These are phyloP conservation scores for Synchiropus splendidus DNA, from an alignment of 2,113 vertebrate species.

Conservation along the genomic window DNA sequence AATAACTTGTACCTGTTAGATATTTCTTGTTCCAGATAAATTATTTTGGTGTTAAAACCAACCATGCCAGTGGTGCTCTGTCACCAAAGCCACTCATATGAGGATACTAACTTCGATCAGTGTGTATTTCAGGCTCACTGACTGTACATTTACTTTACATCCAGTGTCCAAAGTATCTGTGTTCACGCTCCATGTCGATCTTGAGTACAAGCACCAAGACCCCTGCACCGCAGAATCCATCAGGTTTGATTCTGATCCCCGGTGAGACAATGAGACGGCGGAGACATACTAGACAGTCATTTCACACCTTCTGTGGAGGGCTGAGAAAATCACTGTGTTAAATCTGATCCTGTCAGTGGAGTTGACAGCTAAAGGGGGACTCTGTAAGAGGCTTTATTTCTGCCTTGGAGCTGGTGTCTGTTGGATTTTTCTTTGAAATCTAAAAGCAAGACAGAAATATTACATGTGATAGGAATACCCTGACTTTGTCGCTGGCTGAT, in stretches of 20 bases:
- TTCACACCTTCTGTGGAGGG: conserved; percentile 33
- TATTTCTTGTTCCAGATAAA: too few species aligned
- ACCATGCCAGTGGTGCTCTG: too few species aligned
- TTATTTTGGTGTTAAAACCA: too few species aligned
- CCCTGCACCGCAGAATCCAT: conserved; percentile 34
- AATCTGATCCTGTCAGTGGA: conserved; percentile 48
- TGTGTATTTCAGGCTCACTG: too few species aligned
- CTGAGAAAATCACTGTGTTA: conserved; percentile 45
- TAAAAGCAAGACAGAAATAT: conserved; percentile 27
- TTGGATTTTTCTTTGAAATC: conserved; percentile 35
- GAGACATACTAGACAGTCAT: conserved; percentile 29
- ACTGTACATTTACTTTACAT: too few species aligned
- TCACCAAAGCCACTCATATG: too few species aligned
- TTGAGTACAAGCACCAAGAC: conserved; percentile 16
- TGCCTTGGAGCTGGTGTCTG: conserved; percentile 36
- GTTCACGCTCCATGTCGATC: conserved; percentile 1
- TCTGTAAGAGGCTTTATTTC: conserved; percentile 51
- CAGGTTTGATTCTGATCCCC: conserved; percentile 37
- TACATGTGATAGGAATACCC: conserved; percentile 15
- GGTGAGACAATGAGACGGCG: conserved; percentile 29
- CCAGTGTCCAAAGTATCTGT: background rate
- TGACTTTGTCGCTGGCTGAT: conserved; percentile 8
- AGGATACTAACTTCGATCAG: too few species aligned
- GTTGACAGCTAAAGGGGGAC: conserved; percentile 44
- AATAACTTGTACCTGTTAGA: too few species aligned